Evolutionary conservation across 2,888 invertebrate genomes (phyloP).

Genomic region (Osmoderma eremita): DNA sequence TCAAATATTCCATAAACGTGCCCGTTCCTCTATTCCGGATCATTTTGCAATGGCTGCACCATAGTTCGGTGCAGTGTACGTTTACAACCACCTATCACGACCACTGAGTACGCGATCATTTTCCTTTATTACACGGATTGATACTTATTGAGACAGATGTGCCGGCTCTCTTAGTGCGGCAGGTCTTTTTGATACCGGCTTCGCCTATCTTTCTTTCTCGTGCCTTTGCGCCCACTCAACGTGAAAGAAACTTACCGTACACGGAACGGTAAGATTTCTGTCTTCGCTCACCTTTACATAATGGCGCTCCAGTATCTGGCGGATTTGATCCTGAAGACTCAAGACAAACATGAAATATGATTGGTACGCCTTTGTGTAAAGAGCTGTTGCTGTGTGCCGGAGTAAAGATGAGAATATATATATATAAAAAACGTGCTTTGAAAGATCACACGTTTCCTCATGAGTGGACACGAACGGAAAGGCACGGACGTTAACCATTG

Average conservation of each 20-base stretch:
- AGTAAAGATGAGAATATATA: conserved; percentile 7
- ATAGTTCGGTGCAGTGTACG: conserved; percentile 45
- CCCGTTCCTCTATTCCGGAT: conserved; percentile 50
- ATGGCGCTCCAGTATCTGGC: conserved; percentile 22
- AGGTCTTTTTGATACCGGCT: conserved; percentile 17
- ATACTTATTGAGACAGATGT: conserved; percentile 37
- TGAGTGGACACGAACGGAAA: conserved; percentile 49
- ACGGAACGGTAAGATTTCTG: conserved; percentile 24
- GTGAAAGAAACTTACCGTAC: conserved; percentile 8
- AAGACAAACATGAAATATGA: conserved; percentile 39
- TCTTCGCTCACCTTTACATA: conserved; percentile 30
- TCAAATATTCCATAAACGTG: conserved; percentile 54
- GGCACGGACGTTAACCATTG: conserved; percentile 46
- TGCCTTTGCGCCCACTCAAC: conserved; percentile 15
- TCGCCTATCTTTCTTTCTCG: conserved; percentile 4
- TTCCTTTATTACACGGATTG: conserved; percentile 33
- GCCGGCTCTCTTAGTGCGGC: conserved; percentile 16
- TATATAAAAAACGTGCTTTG: conserved; percentile 45
- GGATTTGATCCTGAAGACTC: conserved; percentile 31
- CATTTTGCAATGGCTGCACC: conserved; percentile 49
- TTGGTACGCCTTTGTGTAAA: conserved; percentile 35
- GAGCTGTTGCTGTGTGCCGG: conserved; percentile 26
- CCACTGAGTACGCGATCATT: conserved; percentile 33
- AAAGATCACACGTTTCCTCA: conserved; percentile 50
- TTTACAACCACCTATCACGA: conserved; percentile 50